Base-by-base conservation (phyloP, 2,888 invertebrate genomes). In the Terebella lapidaria region DNA sequence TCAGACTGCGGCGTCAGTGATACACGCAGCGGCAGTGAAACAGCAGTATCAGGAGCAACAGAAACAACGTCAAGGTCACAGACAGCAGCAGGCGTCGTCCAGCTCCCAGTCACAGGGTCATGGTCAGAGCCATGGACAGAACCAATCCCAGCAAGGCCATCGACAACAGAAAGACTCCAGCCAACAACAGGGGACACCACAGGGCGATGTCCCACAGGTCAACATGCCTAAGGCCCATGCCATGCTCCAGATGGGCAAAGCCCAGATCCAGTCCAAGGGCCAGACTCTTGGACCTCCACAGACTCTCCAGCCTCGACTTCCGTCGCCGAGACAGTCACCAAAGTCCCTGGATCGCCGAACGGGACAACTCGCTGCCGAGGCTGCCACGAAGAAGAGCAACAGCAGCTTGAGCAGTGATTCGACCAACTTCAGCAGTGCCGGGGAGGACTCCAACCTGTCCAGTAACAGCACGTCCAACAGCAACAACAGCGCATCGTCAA, bases 401-500 rank as follows among this genome's bases (percentile, higher is more conserved):
- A 46, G 46, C 27, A 30, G 20, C 28, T 29, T 24, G 20, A 58
- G 54, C 42, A 51, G 30, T n/a, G 25, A 15, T 2, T 27, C 47
- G 1, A 55, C 56, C 1, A 56, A 45, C 3, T 42, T 27, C 10
- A 27, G 47, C 20, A 46, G 55, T 20, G 20, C 25, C 3, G 61
- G 63, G 2, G 57, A 42, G 5, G 59, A 59, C 15, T 60, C 62
- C 15, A 63, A 63, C 27, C 56, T 45, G 47, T 58, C 60, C 2
- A 45, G 58, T 2, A 63, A 59, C 62, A 61, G 59, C 45, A 54
- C 66, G 2, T 62, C 61, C 2, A 67, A 63, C 57, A 69, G 61
- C 51, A 67, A 69, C 57, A 73, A 70, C 57, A 74, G 72, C 57
- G 65, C 66, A 20, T 75, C 75, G 0, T 74, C 74, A 0, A 75